A percentile compares a stretch with the other conserved stretches of the same genome.
phyloP scores from a whole-genome alignment of 2,113 vertebrate species.

The Atherinomorus stipes region DNA sequence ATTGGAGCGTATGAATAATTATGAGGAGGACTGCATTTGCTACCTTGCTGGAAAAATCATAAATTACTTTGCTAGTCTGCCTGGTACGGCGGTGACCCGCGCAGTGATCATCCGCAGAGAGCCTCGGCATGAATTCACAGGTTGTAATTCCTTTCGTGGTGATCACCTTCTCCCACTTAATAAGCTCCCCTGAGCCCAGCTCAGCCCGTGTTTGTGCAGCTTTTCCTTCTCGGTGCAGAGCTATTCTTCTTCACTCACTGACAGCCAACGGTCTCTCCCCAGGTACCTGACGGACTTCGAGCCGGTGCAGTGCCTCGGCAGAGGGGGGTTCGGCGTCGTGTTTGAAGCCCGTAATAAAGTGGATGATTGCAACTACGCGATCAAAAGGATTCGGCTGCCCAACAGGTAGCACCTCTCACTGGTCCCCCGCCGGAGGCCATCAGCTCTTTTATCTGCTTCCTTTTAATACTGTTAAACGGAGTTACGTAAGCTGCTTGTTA shows the following conservation, averaged over 20 bases:
- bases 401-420: constrained; percentile 86
- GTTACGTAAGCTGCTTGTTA: constrained; percentile 24
- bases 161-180: constrained; percentile 6
- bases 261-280: constrained; percentile 43
- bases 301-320: constrained; percentile 95
- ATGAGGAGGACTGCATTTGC: no score
- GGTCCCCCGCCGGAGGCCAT: constrained; percentile 12
- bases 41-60: no score
- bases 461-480: constrained; percentile 12
- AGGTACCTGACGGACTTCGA: constrained; percentile 98
- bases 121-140: neutral
- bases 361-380: constrained; percentile 98
- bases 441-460: constrained; percentile 19
- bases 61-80: no score
- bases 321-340: constrained; percentile 97
- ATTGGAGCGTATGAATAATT: no score
- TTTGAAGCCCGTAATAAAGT: constrained; percentile 99
- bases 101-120: constrained; percentile 2
- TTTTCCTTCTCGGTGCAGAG: neutral
- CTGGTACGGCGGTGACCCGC: neutral
- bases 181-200: neutral
- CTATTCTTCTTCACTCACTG: constrained; percentile 6
- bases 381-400: constrained; percentile 97
- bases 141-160: neutral
- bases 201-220: no score